Conservation (phyloP, 1,140 invertebrate genomes). For the Ceratosolen solmsi region DNA sequence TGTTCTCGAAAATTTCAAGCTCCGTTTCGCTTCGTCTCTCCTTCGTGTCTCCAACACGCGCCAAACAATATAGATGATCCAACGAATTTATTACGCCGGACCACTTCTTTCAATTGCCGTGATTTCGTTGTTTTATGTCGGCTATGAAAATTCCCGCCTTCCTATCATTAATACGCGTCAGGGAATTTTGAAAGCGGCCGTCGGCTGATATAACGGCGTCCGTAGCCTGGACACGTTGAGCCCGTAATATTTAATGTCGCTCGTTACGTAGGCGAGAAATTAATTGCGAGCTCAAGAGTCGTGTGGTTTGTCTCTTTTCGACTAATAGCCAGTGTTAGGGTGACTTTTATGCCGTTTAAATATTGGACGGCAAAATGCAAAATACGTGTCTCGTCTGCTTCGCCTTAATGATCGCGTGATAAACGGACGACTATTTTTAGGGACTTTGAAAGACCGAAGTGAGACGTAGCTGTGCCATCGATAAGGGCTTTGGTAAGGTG, state of each 20-base stretch:
- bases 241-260: neutral
- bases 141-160: neutral
- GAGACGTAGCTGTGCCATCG: neutral
- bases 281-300: constrained; percentile 1
- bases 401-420: neutral
- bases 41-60: neutral
- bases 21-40: no score
- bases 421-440: no score
- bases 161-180: neutral
- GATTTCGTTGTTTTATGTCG: neutral
- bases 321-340: neutral
- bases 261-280: neutral
- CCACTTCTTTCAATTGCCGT: neutral
- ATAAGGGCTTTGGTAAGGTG: no score
- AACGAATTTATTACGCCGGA: neutral
- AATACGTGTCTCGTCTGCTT: no score
- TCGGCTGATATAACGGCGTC: neutral
- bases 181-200: neutral
- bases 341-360: no score
- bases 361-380: no score
- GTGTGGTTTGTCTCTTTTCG: neutral
- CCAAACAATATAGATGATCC: constrained; percentile 19
- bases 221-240: neutral
- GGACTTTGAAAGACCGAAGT: no score
- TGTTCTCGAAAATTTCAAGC: no score